Base-by-base conservation (phyloP, 2,888 invertebrate genomes). In the Agrotis ipsilon region DNA sequence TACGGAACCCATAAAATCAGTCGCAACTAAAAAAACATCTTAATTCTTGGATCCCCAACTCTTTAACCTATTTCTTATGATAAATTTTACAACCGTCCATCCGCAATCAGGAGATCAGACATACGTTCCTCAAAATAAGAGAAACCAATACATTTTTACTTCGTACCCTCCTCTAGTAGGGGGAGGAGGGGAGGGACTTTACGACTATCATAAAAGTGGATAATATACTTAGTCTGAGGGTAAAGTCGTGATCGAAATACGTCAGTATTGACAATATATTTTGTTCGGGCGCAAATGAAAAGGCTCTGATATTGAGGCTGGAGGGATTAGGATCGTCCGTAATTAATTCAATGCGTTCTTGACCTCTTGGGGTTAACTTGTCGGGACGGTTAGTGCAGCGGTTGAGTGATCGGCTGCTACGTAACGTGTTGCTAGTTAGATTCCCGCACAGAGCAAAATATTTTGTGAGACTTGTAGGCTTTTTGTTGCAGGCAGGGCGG, bases 171-270 rank as follows among this genome's bases (percentile, higher is more conserved):
- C 54, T 18, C 58, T 32, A 16, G 46, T 43, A n/a, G 11, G 67
- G 76, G 75, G 1, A 11, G 59, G 60, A 32, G 13, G 68, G 82
- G 82, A 78, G 71, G 69, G 73, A 75, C 74, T 92, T 92, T 92
- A 91, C 87, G 91, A 90, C 74, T 73, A 81, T 85, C 88, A 89
- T 91, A 91, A 92, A 91, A 91, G 77, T 86, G 86, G 89, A 91
- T 91, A 89, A 91, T 91, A 88, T 90, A 91, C 91, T 83, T 80
- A 85, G 79, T 65, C 79, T 78, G 79, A 73, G 80, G 81, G 73
- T 57, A 58, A 58, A 77, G 51, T 72, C 84, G 87, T 86, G 86
- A 86, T 84, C 86, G 77, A 82, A 85, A 86, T 85, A 85, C 82
- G 64, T 13, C 48, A 75, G 71, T 74, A 82, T 74, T 48, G 60